phyloP scores from a whole-genome alignment of 2,797 vertebrate genomes.

The Synaphobranchus kaupii region DNA sequence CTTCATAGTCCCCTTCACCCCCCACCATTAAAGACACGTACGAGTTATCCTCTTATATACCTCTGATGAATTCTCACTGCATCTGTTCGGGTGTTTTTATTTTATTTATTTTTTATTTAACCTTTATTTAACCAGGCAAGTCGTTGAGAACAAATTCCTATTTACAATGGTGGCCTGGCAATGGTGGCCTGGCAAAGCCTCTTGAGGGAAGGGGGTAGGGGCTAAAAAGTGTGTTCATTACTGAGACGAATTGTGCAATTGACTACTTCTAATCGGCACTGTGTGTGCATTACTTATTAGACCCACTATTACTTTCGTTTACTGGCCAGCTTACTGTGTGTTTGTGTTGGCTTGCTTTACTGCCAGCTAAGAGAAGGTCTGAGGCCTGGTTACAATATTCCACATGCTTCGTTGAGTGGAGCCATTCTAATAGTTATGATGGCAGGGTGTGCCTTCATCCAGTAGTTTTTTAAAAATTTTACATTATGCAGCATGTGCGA shows the following conservation, averaged over 20 bases:
- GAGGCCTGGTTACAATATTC: neutral
- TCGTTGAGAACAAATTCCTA: too few species aligned
- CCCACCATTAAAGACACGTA: neutral
- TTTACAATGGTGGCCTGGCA: too few species aligned
- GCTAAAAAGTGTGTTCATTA: too few species aligned
- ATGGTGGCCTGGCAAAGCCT: too few species aligned
- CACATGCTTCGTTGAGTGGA: neutral
- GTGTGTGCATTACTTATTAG: neutral
- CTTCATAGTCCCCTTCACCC: neutral
- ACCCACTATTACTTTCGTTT: neutral
- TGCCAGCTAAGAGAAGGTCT: neutral
- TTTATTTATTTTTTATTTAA: too few species aligned
- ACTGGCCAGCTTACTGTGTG: neutral
- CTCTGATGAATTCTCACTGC: neutral
- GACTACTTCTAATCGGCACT: neutral
- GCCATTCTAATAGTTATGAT: conserved; percentile 9
- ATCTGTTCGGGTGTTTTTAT: neutral
- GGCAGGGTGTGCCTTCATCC: neutral
- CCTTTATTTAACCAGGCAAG: too few species aligned
- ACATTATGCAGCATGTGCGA: too few species aligned
- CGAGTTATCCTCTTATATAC: neutral
- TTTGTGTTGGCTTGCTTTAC: neutral
- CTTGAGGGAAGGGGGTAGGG: too few species aligned
- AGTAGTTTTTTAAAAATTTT: neutral
- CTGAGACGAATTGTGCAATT: neutral